phyloP scores from a whole-genome alignment of 2,888 invertebrate species.

The Odiellus spinosus region DNA sequence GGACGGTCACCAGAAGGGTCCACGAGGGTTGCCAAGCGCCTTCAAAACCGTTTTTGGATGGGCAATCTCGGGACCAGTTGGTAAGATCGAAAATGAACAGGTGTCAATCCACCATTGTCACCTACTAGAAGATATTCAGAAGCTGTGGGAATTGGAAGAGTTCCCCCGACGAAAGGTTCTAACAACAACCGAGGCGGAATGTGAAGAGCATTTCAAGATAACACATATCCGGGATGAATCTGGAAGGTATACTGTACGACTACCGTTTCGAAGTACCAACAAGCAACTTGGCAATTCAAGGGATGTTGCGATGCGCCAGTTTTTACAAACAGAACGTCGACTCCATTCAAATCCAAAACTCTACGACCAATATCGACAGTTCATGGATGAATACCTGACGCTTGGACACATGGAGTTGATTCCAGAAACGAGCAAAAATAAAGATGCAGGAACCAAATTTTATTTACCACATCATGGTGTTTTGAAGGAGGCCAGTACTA shows the following conservation, averaged over 20 bases:
- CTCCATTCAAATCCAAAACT: neutral
- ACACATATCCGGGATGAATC: constrained; percentile 16
- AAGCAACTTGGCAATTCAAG: constrained; percentile 1
- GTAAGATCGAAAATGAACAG: no score
- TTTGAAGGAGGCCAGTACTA: neutral
- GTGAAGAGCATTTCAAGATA: constrained; percentile 19
- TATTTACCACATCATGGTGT: constrained; percentile 6
- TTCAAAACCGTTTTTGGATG: no score
- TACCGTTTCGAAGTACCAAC: constrained; percentile 8
- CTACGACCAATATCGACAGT: neutral
- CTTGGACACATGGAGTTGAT: constrained; percentile 19
- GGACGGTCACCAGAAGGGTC: no score
- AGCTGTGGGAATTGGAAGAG: constrained; percentile 22
- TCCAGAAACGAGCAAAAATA: constrained; percentile 15
- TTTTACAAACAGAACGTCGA: neutral
- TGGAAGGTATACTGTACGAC: constrained; percentile 21
- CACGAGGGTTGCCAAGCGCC: no score
- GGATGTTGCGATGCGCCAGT: neutral
- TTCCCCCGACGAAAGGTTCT: constrained; percentile 8
- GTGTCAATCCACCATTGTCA: no score
- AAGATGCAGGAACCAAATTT: constrained; percentile 12
- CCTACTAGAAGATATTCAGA: neutral
- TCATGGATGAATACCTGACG: constrained; percentile 10
- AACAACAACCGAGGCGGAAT: constrained; percentile 19
- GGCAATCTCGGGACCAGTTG: no score